Base-by-base conservation (phyloP, 2,888 invertebrate species). In the Spisula solida region DNA sequence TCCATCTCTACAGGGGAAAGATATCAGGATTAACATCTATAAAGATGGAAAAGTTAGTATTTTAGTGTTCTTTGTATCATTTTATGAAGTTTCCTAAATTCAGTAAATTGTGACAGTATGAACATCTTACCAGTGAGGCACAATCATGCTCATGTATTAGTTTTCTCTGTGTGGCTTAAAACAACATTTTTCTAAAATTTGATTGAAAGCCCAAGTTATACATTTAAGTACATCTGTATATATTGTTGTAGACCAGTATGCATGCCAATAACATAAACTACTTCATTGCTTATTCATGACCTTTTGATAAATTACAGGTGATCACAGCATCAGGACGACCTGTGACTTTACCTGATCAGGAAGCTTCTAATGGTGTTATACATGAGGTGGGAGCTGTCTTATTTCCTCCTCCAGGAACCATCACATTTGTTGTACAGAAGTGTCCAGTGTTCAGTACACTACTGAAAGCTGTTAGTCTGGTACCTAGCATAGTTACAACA, bases 11-110 rank as follows among this genome's bases (percentile, higher is more conserved):
- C 75, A 87, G 20, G 93, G 91, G 5, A 86, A 85, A 10, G 47
- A 90, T 18, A 90, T 95, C 66, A 75, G 95, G 60, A 87, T 95
- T 29, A 95, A 95, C 89, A 91, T 94, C 60, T 95, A 94, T 88
- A 88, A 92, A 47, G 85, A 92, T 31, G 87, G 86, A 31, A 84
- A 80, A 85, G 90, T 91, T 87, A 80, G 70, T 81, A 34, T 14
- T 16, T 81, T 51, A 51, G 6, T 16, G 16, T 51, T 51, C 1
- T 51, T 5, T 1, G 6, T 34, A 10, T 56, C 10, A 8, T 12
- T 56, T 4, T 56, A 12, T 41, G 41, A 41, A n/a, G n/a, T n/a
- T n/a, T n/a, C n/a, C n/a, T n/a, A n/a, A n/a, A n/a, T n/a, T n/a
- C n/a, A n/a, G n/a, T n/a, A n/a, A n/a, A n/a, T n/a, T n/a, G n/a